Evolutionary conservation across 2,797 vertebrate species (phyloP).

Genomic region (Smutsia gigantea): DNA sequence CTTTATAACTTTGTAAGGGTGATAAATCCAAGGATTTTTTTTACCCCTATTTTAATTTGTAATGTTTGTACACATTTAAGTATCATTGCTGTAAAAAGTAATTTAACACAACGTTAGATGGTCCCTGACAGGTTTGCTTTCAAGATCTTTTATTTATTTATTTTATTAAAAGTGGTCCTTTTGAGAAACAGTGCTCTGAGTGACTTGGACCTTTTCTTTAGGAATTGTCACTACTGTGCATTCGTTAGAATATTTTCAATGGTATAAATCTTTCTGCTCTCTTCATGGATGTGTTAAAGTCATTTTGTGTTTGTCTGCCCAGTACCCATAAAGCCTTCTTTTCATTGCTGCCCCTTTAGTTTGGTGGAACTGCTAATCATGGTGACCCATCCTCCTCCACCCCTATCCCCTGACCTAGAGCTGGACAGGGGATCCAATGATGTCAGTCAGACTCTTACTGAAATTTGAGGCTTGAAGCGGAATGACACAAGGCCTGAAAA

Average conservation of each 20-base stretch:
- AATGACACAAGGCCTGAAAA: constrained; percentile 68
- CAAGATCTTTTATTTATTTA: constrained; percentile 13
- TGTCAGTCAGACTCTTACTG: neutral
- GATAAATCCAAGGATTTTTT: neutral
- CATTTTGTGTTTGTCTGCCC: neutral
- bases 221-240: neutral
- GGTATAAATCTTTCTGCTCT: neutral
- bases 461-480: constrained; percentile 53
- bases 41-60: constrained; percentile 14
- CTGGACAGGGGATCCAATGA: neutral
- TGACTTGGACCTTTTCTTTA: neutral
- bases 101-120: neutral
- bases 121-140: neutral
- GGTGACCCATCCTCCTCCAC: neutral
- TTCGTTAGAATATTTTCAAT: neutral
- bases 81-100: neutral
- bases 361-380: neutral
- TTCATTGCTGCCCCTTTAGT: neutral
- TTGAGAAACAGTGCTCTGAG: neutral
- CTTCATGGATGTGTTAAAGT: neutral
- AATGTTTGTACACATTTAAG: neutral
- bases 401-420: neutral
- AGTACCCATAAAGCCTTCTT: neutral
- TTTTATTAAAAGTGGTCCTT: neutral
- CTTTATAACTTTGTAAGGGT: constrained; percentile 30